These are phyloP conservation scores for Acanthornis magna DNA, from an alignment of 2,797 vertebrate species.

Conservation along the genomic window DNA sequence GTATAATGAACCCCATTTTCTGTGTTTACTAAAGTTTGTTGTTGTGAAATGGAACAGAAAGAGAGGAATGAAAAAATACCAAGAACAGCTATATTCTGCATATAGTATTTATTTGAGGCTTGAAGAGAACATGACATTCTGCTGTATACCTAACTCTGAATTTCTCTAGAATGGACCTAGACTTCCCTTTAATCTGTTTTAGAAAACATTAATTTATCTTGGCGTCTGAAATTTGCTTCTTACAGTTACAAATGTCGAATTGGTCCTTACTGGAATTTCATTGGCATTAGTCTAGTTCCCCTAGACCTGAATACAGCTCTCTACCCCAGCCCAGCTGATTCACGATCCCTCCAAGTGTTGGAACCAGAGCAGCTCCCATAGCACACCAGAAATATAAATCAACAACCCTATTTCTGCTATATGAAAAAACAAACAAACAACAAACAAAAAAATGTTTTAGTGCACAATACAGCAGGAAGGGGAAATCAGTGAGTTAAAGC, in stretches of 20 bases:
- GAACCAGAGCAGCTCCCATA: neutral
- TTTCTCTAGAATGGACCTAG: conserved; percentile 3
- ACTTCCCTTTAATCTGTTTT: conserved; percentile 23
- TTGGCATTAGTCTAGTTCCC: accelerated
- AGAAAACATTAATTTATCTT: neutral
- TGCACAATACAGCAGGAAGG: neutral
- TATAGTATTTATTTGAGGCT: neutral
- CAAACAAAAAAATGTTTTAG: neutral
- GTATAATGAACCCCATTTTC: conserved; percentile 37
- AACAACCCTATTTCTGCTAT: neutral
- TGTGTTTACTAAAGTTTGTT: conserved; percentile 19
- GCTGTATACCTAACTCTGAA: neutral
- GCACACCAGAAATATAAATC: neutral
- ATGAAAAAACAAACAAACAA: neutral
- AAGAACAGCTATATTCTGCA: neutral
- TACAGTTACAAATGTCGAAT: neutral
- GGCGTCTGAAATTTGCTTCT: neutral
- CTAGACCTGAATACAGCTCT: neutral
- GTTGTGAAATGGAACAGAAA: conserved; percentile 4
- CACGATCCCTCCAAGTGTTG: neutral
- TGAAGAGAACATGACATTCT: neutral
- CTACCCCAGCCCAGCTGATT: neutral
- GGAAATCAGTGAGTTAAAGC: neutral
- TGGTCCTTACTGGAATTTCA: neutral
- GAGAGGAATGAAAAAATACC: neutral